Evolutionary conservation across 2,888 invertebrate species (phyloP).

Genomic region (Axea sp.): DNA sequence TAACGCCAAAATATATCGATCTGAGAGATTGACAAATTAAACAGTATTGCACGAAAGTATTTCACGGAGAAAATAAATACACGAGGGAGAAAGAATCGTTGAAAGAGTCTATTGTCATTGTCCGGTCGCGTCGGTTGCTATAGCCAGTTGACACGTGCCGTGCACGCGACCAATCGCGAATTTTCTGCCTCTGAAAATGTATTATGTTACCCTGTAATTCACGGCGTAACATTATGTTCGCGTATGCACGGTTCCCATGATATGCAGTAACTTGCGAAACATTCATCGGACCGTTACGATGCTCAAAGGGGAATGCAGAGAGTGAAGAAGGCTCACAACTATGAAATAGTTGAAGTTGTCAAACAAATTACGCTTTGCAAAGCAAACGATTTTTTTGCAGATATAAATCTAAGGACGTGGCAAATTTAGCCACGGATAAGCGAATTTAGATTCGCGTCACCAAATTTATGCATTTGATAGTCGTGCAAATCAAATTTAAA

Average conservation of each 20-base stretch:
- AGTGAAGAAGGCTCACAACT: constrained; percentile 8
- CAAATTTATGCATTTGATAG: too few species aligned
- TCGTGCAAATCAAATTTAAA: too few species aligned
- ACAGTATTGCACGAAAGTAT: constrained; percentile 36
- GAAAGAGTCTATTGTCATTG: constrained; percentile 55
- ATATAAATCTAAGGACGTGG: too few species aligned
- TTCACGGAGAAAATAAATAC: constrained; percentile 41
- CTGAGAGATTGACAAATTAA: constrained; percentile 27
- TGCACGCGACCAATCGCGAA: constrained; percentile 69
- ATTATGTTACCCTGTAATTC: constrained; percentile 63
- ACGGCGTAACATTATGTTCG: constrained; percentile 55
- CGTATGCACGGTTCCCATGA: constrained; percentile 65
- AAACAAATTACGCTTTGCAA: constrained; percentile 32
- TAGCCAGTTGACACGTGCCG: constrained; percentile 64
- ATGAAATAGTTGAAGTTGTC: constrained; percentile 28
- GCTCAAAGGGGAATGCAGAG: neutral
- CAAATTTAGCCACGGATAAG: too few species aligned
- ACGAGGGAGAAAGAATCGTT: constrained; percentile 33
- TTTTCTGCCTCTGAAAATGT: constrained; percentile 67
- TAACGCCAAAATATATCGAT: too few species aligned
- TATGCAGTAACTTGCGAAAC: constrained; percentile 52
- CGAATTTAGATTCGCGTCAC: too few species aligned
- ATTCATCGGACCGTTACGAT: constrained; percentile 39
- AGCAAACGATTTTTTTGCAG: constrained; percentile 17
- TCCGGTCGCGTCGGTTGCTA: constrained; percentile 53